These are phyloP conservation scores for Nanger granti DNA, from an alignment of 2,113 vertebrate genomes.

Conservation along the genomic window DNA sequence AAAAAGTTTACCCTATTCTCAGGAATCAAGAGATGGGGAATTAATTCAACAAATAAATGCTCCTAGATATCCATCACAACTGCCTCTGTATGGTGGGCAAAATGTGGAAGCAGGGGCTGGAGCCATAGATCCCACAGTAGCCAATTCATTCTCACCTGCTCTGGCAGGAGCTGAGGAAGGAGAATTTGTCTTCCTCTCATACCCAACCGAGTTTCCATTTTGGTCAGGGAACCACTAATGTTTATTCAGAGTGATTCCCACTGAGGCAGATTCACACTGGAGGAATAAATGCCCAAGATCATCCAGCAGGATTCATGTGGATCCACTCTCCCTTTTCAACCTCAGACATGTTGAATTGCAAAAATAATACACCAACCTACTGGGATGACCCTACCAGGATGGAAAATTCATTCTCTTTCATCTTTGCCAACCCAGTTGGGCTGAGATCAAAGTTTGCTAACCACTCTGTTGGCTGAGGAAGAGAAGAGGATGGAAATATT, in stretches of 20 bases:
- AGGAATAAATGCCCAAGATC: neutral
- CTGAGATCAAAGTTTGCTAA: no score
- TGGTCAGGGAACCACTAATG: neutral
- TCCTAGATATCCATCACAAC: neutral
- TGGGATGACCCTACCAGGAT: neutral
- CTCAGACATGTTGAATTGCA: neutral
- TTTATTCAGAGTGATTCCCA: neutral
- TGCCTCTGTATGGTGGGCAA: neutral
- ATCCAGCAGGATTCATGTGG: neutral
- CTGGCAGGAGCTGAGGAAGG: neutral
- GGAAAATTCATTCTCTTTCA: neutral
- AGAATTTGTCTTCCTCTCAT: neutral
- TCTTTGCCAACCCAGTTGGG: no score
- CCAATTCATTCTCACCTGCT: neutral
- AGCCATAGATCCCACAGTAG: neutral
- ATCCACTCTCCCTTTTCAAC: neutral
- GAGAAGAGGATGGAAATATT: no score
- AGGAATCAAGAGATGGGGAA: neutral
- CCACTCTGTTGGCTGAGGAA: no score
- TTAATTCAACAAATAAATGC: neutral
- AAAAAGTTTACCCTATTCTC: neutral
- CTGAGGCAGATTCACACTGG: neutral
- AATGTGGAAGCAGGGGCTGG: neutral
- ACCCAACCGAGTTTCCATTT: neutral
- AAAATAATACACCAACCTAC: neutral